Percentiles rank a stretch among this genome's conserved stretches.
Conservation (phyloP, 2,888 invertebrate species). For the Drosophila formosana region DNA sequence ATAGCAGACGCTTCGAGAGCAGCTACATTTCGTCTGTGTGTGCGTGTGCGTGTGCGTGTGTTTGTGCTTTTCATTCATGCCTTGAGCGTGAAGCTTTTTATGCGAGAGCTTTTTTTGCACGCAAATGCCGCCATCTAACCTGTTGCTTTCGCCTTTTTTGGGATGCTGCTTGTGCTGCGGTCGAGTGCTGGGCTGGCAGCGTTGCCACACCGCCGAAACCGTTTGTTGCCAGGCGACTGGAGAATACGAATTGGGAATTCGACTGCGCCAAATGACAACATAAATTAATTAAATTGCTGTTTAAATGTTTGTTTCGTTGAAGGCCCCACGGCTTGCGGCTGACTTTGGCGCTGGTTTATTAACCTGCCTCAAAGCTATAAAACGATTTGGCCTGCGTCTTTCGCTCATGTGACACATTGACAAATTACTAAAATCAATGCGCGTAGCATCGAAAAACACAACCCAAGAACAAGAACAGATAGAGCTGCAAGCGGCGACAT, state of each 20-base stretch:
- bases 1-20: slow-evolving; percentile 45
- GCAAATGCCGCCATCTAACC: slow-evolving; percentile 56
- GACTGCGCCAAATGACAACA: slow-evolving; percentile 46
- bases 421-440: slow-evolving; percentile 62
- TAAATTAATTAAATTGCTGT: slow-evolving; percentile 79
- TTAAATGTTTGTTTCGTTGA: slow-evolving; percentile 44
- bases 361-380: slow-evolving; percentile 35
- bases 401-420: slow-evolving; percentile 61
- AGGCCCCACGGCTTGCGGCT: neutral
- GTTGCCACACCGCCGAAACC: slow-evolving; percentile 41
- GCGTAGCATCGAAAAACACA: slow-evolving; percentile 18
- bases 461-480: neutral
- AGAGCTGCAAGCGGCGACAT: slow-evolving; percentile 7
- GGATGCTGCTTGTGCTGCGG: slow-evolving; percentile 41
- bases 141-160: slow-evolving; percentile 54
- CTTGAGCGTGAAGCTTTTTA: slow-evolving; percentile 48
- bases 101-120: slow-evolving; percentile 49
- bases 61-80: slow-evolving; percentile 73
- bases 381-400: slow-evolving; percentile 13
- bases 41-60: no score
- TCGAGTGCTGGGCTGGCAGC: slow-evolving; percentile 18
- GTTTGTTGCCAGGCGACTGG: slow-evolving; percentile 60
- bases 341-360: slow-evolving; percentile 43
- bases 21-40: neutral
- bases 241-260: slow-evolving; percentile 11